Evolutionary conservation across 2,888 invertebrate species (phyloP).

Genomic region (Blastobasis adustella): DNA sequence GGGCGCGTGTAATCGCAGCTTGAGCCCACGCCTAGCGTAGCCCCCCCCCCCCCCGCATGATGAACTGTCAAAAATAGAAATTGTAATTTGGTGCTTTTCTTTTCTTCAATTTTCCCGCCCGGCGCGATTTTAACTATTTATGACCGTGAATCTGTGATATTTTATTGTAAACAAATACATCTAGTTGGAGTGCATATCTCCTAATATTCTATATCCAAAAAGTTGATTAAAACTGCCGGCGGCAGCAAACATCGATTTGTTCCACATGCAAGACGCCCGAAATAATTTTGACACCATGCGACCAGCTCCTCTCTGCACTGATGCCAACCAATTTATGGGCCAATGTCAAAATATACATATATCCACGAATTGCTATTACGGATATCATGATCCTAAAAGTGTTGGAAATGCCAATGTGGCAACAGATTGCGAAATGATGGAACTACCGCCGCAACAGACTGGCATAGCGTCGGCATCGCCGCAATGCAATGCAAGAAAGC

Average conservation of each 20-base stretch:
- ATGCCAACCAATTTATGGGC: constrained; percentile 49
- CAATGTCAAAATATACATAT: constrained; percentile 64
- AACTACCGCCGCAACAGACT: constrained; percentile 28
- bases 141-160: too few relatives aligned
- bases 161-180: too few relatives aligned
- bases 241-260: constrained; percentile 54
- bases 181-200: too few relatives aligned
- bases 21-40: too few relatives aligned
- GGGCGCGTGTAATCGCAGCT: too few relatives aligned
- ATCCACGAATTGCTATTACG: constrained; percentile 71
- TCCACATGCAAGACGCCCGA: constrained; percentile 56
- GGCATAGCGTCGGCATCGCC: constrained; percentile 19
- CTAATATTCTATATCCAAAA: too few relatives aligned
- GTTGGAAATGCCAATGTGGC: constrained; percentile 29
- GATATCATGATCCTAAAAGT: constrained; percentile 54
- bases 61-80: too few relatives aligned
- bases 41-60: too few relatives aligned
- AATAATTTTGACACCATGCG: constrained; percentile 64
- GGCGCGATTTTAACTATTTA: too few relatives aligned
- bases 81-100: too few relatives aligned
- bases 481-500: constrained; percentile 46
- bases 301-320: constrained; percentile 55
- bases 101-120: too few relatives aligned
- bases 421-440: constrained; percentile 61
- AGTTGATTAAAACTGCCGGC: constrained; percentile 24